Evolutionary conservation across 92 coral and sea anemone species (phyloP), one percentile per base, ranked within the genome.

Genomic region (Epizoanthus stellaris): DNA sequence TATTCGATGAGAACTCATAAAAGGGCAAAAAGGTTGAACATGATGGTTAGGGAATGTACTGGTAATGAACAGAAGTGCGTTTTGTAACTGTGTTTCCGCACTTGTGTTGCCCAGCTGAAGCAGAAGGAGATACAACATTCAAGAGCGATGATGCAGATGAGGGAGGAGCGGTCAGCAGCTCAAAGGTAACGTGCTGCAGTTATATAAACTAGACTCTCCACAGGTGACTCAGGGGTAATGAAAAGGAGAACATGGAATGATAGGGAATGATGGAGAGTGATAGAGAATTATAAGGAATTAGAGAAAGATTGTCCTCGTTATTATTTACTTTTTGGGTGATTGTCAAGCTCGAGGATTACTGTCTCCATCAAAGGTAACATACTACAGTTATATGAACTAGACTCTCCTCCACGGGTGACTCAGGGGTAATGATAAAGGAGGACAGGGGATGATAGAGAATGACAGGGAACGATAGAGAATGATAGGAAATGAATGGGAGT

Each of bases 101-200:
- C 5, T 15, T 85, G n/a, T 80, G 49, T 77, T 82, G 8, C 56
- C 15, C 76, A 96, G 99, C 91, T 96, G 77, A 91, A 93, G 25
- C 93, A 92, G 76, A 94, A 82, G 61, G 95, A 96, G 63, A 87
- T 87, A 12, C 93, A 82, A 2, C 93, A 96, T 80, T 94, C 95
- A 63, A 84, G 87, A 56, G 90, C 92, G 42, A 80, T 96, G 66
- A 86, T 85, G 56, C 85, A 77, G 68, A 88, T 94, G 81, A 89
- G 93, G 80, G 98, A 96, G 38, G 95, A 96, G 84, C 66, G 92
- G 39, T 95, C 98, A 58, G 98, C 93, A 47, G 96, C 91, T 34
- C 98, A 94, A 79, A 94, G 95, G 99, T 96, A 63, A 30, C 17
- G 30, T 9, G 39, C 25, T 49, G 23, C 61, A 14, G 3, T 12